Percentiles rank a stretch among this genome's conserved stretches.
phyloP scores from a whole-genome alignment of 2,888 invertebrate genomes.

The Protula sp. region DNA sequence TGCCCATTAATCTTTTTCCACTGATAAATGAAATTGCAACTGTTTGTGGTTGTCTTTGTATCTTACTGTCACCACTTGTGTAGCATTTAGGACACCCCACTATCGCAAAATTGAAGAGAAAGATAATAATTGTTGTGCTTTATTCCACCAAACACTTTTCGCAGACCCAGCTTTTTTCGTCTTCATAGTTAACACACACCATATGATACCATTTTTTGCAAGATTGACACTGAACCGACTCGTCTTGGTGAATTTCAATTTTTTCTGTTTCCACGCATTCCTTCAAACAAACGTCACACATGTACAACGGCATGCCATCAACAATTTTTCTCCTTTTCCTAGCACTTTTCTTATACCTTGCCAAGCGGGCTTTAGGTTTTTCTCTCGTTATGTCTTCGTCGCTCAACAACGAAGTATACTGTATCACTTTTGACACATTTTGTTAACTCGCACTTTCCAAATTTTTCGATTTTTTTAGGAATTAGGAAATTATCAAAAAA shows the following conservation, averaged over 20 bases:
- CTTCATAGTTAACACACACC: not conserved
- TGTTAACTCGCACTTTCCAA: no score
- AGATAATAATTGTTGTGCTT: no score
- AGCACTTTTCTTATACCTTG: not conserved
- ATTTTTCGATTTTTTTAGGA: no score
- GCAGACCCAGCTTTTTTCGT: conserved; percentile 11
- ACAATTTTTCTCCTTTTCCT: no score
- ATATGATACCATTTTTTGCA: not conserved
- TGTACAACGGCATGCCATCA: not conserved
- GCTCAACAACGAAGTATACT: no score
- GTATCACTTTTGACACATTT: no score
- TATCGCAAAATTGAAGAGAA: no score
- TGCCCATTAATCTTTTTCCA: conserved; percentile 18
- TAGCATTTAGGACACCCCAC: no score
- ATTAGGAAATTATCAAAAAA: no score
- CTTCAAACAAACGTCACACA: not conserved
- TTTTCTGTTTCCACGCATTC: not conserved
- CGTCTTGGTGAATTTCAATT: not conserved
- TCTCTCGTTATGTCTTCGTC: no score
- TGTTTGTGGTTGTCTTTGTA: conserved; percentile 20
- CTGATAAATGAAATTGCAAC: conserved; percentile 22
- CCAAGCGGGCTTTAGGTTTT: no score
- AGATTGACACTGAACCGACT: not conserved
- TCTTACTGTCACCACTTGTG: conserved; percentile 17
- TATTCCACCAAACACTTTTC: not conserved